Percentiles rank a stretch among this genome's conserved stretches.
Evolutionary conservation across 2,888 invertebrate species (phyloP).

Genomic region (Sabellastarte sp.): DNA sequence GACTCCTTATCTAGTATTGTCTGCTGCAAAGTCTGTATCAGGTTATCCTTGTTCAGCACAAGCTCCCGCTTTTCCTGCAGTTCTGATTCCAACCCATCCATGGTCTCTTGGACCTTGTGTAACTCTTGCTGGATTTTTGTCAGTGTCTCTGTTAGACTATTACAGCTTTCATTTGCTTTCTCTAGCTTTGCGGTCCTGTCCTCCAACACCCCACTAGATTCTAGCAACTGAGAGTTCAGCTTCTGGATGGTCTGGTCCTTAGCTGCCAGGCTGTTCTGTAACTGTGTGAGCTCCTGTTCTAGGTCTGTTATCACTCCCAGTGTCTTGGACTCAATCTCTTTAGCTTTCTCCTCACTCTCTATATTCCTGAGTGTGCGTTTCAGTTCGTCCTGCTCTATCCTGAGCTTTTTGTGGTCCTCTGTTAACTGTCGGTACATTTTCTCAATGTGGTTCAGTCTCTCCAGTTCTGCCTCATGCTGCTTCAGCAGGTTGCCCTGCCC

Average conservation of each 20-base stretch:
- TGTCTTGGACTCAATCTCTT: slow-evolving; percentile 15
- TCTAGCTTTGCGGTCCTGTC: too few species aligned
- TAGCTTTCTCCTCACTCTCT: slow-evolving; percentile 4
- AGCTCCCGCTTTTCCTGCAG: not conserved
- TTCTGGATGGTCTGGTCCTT: not conserved
- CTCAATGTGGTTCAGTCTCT: slow-evolving; percentile 14
- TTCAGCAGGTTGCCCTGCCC: slow-evolving; percentile 22
- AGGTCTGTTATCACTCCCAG: slow-evolving; percentile 26
- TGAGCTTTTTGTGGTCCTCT: slow-evolving; percentile 5
- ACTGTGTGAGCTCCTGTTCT: slow-evolving; percentile 20
- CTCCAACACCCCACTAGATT: not conserved
- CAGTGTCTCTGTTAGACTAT: not conserved
- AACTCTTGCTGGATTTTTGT: not conserved
- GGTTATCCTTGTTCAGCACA: not conserved
- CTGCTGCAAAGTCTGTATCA: not conserved
- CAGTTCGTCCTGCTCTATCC: not conserved
- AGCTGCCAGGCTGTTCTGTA: slow-evolving; percentile 12
- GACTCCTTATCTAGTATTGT: not conserved
- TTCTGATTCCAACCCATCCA: not conserved
- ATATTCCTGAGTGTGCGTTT: not conserved
- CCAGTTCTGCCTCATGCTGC: slow-evolving; percentile 16
- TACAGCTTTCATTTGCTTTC: too few species aligned
- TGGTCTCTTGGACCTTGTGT: not conserved
- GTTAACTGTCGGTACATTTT: slow-evolving; percentile 5
- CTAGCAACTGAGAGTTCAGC: not conserved